A percentile compares a stretch with the other conserved stretches of the same genome.
Evolutionary conservation across 2,113 vertebrate species (phyloP).

Genomic region (Heloderma charlesbogerti): DNA sequence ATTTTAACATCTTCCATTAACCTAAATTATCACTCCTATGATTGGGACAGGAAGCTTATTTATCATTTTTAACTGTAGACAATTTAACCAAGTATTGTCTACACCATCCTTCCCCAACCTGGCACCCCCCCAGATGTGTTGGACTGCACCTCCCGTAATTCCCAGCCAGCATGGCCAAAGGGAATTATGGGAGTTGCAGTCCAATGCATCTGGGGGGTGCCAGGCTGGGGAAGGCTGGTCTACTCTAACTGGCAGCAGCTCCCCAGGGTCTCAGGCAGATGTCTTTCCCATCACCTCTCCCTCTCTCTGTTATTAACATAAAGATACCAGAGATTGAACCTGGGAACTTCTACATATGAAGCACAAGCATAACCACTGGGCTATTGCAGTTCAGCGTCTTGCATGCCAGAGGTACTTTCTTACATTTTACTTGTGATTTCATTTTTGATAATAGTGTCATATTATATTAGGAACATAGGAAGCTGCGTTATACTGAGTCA

Average conservation of each 20-base stretch:
- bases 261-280: neutral
- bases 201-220: too few species aligned
- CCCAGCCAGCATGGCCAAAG: too few species aligned
- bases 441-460: neutral
- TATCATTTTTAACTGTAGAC: too few species aligned
- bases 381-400: neutral
- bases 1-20: neutral
- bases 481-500: neutral
- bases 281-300: too few species aligned
- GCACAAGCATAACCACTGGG: neutral
- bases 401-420: neutral
- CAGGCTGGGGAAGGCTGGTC: too few species aligned
- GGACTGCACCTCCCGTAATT: too few species aligned
- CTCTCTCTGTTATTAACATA: neutral
- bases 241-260: neutral
- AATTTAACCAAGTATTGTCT: neutral
- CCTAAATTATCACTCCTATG: neutral
- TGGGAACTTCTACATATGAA: neutral
- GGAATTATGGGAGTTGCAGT: too few species aligned
- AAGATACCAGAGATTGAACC: neutral
- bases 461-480: too few species aligned
- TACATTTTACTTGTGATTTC: neutral
- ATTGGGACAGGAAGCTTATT: neutral
- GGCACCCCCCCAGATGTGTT: too few species aligned
- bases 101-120: neutral